phyloP scores from a whole-genome alignment of 2,113 vertebrate species.

The Atractosteus spatula region DNA sequence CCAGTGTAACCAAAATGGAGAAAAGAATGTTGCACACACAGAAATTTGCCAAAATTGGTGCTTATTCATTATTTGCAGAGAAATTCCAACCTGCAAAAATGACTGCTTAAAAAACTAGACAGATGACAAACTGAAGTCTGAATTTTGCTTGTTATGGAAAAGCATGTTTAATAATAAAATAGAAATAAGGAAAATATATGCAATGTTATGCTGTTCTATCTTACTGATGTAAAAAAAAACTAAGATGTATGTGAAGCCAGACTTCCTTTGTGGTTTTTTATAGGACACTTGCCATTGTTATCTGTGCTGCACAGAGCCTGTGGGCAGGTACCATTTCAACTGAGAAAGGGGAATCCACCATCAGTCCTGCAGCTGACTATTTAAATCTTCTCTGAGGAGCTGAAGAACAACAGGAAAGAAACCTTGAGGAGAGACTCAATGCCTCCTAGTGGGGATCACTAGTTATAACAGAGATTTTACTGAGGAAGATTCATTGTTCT shows the following conservation, averaged over 20 bases:
- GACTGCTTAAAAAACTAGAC: too few relatives aligned
- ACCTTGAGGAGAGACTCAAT: constrained; percentile 14
- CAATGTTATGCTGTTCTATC: not conserved
- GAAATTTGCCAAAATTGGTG: too few relatives aligned
- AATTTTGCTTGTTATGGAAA: too few relatives aligned
- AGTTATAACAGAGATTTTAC: not conserved
- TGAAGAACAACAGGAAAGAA: not conserved
- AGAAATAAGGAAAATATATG: not conserved
- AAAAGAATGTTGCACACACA: too few relatives aligned
- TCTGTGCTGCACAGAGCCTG: constrained; percentile 30
- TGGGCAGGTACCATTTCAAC: constrained; percentile 29
- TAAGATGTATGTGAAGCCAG: constrained; percentile 13
- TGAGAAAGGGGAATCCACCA: constrained; percentile 6
- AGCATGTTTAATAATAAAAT: not conserved
- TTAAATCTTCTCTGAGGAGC: constrained; percentile 13
- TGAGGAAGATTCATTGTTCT: not conserved
- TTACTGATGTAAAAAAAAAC: not conserved
- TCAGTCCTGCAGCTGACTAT: not conserved
- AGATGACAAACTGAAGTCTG: too few relatives aligned
- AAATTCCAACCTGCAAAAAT: too few relatives aligned
- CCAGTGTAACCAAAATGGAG: too few relatives aligned
- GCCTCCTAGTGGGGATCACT: constrained; percentile 40
- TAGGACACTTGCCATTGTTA: constrained; percentile 43
- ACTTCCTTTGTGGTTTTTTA: constrained; percentile 46
- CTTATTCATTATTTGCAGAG: too few relatives aligned